Conservation (phyloP, 2,888 invertebrate genomes). For the Agriopis aurantiaria region DNA sequence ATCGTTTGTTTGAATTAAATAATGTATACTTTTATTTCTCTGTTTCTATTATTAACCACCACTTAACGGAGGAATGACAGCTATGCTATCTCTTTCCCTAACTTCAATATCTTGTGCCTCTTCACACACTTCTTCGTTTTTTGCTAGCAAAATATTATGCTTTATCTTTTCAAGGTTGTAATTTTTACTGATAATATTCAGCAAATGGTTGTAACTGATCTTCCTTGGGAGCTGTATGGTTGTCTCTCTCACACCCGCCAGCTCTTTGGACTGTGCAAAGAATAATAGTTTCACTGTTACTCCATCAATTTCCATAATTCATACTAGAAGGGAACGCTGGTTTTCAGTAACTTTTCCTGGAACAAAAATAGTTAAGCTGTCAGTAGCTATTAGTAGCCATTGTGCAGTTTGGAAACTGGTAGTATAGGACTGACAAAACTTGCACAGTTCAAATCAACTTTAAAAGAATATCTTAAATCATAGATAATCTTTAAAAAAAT, state of each 20-base stretch:
- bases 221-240: conserved; percentile 81
- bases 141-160: conserved; percentile 91
- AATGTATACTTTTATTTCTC: background rate
- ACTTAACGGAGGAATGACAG: conserved; percentile 97
- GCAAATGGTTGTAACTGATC: conserved; percentile 85
- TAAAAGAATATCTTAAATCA: no score
- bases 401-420: no score
- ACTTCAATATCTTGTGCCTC: conserved; percentile 85
- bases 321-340: conserved; percentile 42
- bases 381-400: no score
- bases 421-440: no score
- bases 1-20: background rate
- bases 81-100: conserved; percentile 92
- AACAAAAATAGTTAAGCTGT: no score
- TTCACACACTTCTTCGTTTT: conserved; percentile 93
- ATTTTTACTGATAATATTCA: conserved; percentile 85
- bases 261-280: conserved; percentile 96
- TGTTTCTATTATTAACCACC: conserved; percentile 89
- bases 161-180: conserved; percentile 90
- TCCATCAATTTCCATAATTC: conserved; percentile 80
- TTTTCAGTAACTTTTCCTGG: background rate
- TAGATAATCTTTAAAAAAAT: no score
- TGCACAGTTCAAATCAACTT: no score
- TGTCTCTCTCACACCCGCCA: conserved; percentile 88
- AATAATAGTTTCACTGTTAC: conserved; percentile 91